Percentiles rank a stretch among this genome's conserved stretches.
Evolutionary conservation across 2,797 vertebrate species (phyloP).

Genomic region (Bryconaethiops microstoma): DNA sequence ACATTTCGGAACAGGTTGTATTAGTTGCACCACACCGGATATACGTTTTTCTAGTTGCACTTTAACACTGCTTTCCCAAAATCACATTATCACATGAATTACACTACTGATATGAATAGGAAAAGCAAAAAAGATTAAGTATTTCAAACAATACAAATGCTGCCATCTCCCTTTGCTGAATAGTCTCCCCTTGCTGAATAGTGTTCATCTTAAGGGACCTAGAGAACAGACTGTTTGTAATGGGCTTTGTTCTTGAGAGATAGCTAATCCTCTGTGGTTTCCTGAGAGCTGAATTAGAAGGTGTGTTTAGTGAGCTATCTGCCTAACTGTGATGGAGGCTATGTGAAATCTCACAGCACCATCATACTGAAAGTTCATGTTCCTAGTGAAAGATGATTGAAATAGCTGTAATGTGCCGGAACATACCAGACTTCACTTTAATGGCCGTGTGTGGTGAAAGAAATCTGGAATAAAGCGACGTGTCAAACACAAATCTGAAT

Average conservation of each 20-base stretch:
- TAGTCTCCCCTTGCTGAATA: neutral
- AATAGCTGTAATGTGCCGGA: slow-evolving; percentile 46
- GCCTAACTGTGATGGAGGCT: slow-evolving; percentile 42
- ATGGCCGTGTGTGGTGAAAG: slow-evolving; percentile 48
- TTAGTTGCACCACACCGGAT: neutral
- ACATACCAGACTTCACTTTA: slow-evolving; percentile 49
- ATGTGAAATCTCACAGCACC: slow-evolving; percentile 41
- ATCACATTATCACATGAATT: neutral
- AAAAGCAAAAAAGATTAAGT: neutral
- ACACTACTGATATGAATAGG: neutral
- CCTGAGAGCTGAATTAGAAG: slow-evolving; percentile 46
- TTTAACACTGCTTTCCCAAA: neutral
- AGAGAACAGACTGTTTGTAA: neutral
- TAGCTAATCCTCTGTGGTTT: slow-evolving; percentile 50
- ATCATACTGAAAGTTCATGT: slow-evolving; percentile 44
- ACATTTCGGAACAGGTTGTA: no score
- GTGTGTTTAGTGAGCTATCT: slow-evolving; percentile 48
- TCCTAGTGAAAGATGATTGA: slow-evolving; percentile 52
- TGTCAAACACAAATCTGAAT: slow-evolving; percentile 47
- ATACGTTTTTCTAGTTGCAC: neutral
- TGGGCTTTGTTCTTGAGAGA: slow-evolving; percentile 36
- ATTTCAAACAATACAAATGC: neutral
- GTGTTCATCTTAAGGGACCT: slow-evolving; percentile 25
- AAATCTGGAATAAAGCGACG: slow-evolving; percentile 43
- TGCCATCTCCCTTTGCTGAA: neutral